phyloP scores from a whole-genome alignment of 2,797 vertebrate genomes.

The Poecilia picta region DNA sequence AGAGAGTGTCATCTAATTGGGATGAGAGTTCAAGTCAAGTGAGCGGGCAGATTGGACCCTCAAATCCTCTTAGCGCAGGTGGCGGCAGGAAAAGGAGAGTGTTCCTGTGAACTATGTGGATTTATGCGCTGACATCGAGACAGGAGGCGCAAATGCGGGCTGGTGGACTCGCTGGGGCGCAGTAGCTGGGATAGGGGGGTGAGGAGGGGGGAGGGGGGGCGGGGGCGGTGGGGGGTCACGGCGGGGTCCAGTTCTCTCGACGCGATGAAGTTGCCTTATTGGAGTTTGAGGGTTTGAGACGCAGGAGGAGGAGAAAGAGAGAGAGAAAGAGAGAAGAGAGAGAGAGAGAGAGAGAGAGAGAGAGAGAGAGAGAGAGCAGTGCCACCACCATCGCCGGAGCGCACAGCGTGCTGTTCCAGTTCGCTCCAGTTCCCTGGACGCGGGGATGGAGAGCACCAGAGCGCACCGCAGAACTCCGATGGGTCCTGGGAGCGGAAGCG shows the following conservation, averaged over 20 bases:
- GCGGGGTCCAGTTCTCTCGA: constrained; percentile 45
- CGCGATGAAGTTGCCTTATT: constrained; percentile 65
- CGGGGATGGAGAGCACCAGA: constrained; percentile 68
- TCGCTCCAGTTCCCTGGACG: constrained; percentile 37
- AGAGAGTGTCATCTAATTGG: constrained; percentile 71
- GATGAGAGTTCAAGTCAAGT: constrained; percentile 82
- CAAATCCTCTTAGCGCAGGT: constrained; percentile 82
- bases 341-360: constrained; percentile 12
- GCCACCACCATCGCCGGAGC: constrained; percentile 37
- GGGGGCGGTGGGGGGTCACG: too few relatives aligned
- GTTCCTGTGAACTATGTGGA: constrained; percentile 40
- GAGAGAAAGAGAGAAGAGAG: too few relatives aligned
- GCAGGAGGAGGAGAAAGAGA: constrained; percentile 33
- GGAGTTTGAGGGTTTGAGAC: constrained; percentile 57
- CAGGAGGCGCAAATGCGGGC: background rate
- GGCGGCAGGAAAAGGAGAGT: constrained; percentile 64
- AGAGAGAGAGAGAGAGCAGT: constrained; percentile 22
- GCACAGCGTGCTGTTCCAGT: constrained; percentile 32
- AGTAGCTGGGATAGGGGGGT: background rate
- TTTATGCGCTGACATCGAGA: constrained; percentile 17
- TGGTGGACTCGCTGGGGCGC: constrained; percentile 21
- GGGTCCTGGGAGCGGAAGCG: constrained; percentile 14
- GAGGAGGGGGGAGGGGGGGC: too few relatives aligned
- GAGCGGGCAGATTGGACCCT: constrained; percentile 78
- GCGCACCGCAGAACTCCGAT: constrained; percentile 46